Percentiles rank a stretch among this genome's conserved stretches.
Conservation (phyloP, 2,797 vertebrate genomes). For the Novumbra hubbsi region DNA sequence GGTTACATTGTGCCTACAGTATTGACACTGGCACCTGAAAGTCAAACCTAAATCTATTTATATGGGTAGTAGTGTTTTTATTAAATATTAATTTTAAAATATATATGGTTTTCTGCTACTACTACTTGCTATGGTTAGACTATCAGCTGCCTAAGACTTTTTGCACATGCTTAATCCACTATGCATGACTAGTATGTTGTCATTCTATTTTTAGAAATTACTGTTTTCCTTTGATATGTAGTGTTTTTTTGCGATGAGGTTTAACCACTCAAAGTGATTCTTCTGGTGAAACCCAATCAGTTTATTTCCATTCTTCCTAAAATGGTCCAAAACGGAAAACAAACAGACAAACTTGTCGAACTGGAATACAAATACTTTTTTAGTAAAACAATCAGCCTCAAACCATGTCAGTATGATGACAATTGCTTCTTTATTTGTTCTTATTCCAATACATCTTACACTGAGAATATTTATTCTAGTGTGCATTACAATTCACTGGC, state of each 20-base stretch:
- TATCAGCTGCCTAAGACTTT: too few relatives aligned
- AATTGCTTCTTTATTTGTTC: not conserved
- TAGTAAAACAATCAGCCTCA: not conserved
- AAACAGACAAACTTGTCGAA: not conserved
- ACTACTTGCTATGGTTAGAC: too few relatives aligned
- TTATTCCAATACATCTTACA: not conserved
- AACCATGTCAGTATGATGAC: not conserved
- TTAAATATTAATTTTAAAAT: too few relatives aligned
- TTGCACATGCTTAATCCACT: not conserved
- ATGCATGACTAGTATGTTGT: not conserved
- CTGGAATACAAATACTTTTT: not conserved
- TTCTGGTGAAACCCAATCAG: not conserved
- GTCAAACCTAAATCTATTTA: too few relatives aligned
- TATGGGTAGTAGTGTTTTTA: too few relatives aligned
- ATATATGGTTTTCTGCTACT: too few relatives aligned
- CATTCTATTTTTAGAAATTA: not conserved
- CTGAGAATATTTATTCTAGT: not conserved
- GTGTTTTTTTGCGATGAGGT: not conserved
- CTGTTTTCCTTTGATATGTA: not conserved
- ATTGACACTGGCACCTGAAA: too few relatives aligned
- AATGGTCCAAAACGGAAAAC: not conserved
- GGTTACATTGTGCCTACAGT: not conserved
- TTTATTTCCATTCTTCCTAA: not conserved
- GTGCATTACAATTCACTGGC: slow-evolving; percentile 17
- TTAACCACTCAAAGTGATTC: not conserved